phyloP scores from a whole-genome alignment of 2,888 invertebrate genomes.

The Acrocyrtus sp. region DNA sequence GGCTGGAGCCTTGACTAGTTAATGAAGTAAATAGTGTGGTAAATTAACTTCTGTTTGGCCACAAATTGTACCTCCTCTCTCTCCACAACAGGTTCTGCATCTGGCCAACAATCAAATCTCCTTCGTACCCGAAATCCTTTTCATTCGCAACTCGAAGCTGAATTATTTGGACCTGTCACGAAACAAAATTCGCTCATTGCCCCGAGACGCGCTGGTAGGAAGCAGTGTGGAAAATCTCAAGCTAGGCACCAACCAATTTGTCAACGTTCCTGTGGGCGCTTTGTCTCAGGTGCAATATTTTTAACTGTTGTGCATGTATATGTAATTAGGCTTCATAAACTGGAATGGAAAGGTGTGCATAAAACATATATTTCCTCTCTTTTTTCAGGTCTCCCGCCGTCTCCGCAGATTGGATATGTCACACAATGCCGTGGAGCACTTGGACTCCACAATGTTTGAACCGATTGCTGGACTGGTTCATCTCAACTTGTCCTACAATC shows the following conservation, averaged over 20 bases:
- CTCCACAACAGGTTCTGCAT: slow-evolving; percentile 64
- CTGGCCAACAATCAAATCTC: slow-evolving; percentile 64
- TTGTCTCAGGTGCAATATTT: slow-evolving; percentile 58
- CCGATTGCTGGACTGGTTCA: slow-evolving; percentile 82
- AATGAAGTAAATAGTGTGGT: neutral
- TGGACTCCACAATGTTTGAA: slow-evolving; percentile 88
- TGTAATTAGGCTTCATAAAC: no score
- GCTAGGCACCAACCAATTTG: slow-evolving; percentile 64
- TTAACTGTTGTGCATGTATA: no score
- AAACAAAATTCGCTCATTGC: slow-evolving; percentile 64
- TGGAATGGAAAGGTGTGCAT: no score
- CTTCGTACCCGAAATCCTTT: slow-evolving; percentile 64
- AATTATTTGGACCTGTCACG: slow-evolving; percentile 63
- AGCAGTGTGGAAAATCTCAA: slow-evolving; percentile 64
- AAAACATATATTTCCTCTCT: slow-evolving; percentile 5
- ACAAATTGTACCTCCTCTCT: neutral
- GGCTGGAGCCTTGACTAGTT: no score
- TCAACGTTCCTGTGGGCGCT: slow-evolving; percentile 61
- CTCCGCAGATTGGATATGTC: slow-evolving; percentile 74
- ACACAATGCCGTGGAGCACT: slow-evolving; percentile 83
- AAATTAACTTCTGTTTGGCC: neutral
- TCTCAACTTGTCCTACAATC: slow-evolving; percentile 82
- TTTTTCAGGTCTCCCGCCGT: slow-evolving; percentile 57
- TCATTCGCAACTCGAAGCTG: slow-evolving; percentile 64
- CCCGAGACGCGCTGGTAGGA: slow-evolving; percentile 64